Base-by-base conservation (phyloP, 37 sponge, comb jelly and placozoan species). In the Amphimedon queenslandica region DNA sequence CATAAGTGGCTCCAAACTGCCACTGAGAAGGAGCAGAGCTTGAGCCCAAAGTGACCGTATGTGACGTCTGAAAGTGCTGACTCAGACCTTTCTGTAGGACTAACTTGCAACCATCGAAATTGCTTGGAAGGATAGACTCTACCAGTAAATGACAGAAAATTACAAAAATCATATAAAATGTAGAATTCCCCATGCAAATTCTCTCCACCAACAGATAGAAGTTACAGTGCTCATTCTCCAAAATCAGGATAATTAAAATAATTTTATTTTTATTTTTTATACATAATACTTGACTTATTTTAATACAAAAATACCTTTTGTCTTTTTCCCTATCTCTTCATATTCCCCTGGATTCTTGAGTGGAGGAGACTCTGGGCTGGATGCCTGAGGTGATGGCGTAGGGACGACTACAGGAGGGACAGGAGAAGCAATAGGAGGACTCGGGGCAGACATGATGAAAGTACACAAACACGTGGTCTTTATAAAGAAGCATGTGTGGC, bases 1-100 rank as follows among this genome's bases (percentile, higher is more conserved):
- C 93, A 67, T 92, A 96, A 24, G 93, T 87, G 5, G 89, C 93
- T 28, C 93, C 93, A 68, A 86, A 93, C 66, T 90, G 87, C 72
- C 88, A 96, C 31, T 70, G 70, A 21, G 88, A 27, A 5, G 84
- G 82, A 65, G 85, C 81, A 6, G 63, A 55, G 37, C 55, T 47
- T 5, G 82, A 70, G 38, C 77, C 78, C 47, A 96, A 79, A 18
- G 67, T 74, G 29, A 96, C 61, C 0, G 93, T 93, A 64, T 96
- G 97, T 10, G 77, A 61, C 0, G 91, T 90, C 69, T 90, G 92
- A 61, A 96, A 93, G 66, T 82, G 34, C 28, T 73, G 63, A 28
- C 90, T 92, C 58, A 96, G 74, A 6, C 90, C 90, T 64, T 96
- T 96, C 40, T 84, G 85, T 31, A 92, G 58, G 10, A 82, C 63